These are phyloP conservation scores for Gallinago nigripennis DNA, from an alignment of 2,797 vertebrate species.

Conservation along the genomic window DNA sequence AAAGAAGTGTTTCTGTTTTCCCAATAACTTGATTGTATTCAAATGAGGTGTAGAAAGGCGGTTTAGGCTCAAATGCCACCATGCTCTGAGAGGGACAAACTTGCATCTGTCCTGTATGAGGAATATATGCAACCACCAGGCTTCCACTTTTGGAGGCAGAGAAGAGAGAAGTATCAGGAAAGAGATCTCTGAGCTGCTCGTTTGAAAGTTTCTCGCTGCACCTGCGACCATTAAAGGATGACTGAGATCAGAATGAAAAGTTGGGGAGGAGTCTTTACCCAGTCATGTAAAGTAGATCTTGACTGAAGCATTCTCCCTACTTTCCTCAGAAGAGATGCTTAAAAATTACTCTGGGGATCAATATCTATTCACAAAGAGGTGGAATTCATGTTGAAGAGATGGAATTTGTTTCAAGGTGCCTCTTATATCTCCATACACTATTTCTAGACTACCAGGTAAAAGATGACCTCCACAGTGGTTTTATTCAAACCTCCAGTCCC, in stretches of 20 bases:
- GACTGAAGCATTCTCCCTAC: not conserved
- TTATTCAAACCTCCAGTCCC: not conserved
- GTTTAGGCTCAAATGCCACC: not conserved
- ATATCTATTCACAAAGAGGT: not conserved
- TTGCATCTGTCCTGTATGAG: not conserved
- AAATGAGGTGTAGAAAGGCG: not conserved
- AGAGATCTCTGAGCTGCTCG: not conserved
- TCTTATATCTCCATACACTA: accelerated
- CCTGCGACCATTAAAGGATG: not conserved
- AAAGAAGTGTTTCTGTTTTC: not conserved
- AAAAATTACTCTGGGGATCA: not conserved
- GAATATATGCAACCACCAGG: not conserved
- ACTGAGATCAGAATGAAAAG: not conserved
- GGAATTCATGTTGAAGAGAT: not conserved
- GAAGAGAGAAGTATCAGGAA: not conserved
- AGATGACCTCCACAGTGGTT: accelerated
- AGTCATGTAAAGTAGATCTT: not conserved
- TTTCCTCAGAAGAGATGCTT: not conserved
- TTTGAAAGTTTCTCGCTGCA: not conserved
- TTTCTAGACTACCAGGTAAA: not conserved
- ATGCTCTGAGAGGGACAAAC: not conserved
- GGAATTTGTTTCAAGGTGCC: not conserved
- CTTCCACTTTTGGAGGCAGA: not conserved
- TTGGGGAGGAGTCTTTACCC: not conserved
- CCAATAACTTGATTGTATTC: not conserved